Base-by-base conservation (phyloP, 2,797 vertebrate genomes). In the Atherinosoma microstoma region DNA sequence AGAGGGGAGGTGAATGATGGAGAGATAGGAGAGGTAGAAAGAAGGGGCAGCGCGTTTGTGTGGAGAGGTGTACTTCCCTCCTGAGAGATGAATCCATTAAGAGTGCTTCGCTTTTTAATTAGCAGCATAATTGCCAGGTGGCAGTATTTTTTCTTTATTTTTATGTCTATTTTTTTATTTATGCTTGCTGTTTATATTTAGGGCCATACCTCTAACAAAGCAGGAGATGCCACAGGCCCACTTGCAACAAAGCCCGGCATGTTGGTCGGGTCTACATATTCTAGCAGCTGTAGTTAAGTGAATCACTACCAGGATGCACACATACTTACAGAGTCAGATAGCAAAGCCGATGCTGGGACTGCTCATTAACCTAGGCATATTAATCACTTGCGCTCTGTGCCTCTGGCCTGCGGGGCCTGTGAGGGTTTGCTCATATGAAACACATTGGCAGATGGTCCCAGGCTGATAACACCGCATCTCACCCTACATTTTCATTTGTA, bases 71-170 rank as follows among this genome's bases (percentile, higher is more conserved):
- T 81, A 70, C 64, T 71, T 77, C 73, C 79, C 92, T 89, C 90
- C 59, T 84, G 91, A 92, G 92, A 92, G 65, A 87, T 83, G 83
- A 94, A 89, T 91, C 89, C 87, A 94, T 94, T 94, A 92, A 89
- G 75, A 90, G 85, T 84, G 76, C 79, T 93, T 92, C 32, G 72
- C 85, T 89, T 93, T 94, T 94, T 94, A 94, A 95, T 94, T 94
- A 92, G 93, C 84, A 79, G 73, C 76, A 76, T 94, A 94, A 94
- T 94, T 93, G 91, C 91, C 90, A 92, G 88, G 88, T 94, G 93
- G 90, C 82, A 73, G 42, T 66, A 84, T 70, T 67, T 75, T 40
- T 18, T 49, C 30, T 38, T 22, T 64, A 10, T 13, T 30, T 24
- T n/a, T 49, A 40, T 40, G 10, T 22, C 20, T 49, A 2, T 27